Evolutionary conservation across 2,888 invertebrate genomes (phyloP).

Genomic region (Incurvaria masculella): DNA sequence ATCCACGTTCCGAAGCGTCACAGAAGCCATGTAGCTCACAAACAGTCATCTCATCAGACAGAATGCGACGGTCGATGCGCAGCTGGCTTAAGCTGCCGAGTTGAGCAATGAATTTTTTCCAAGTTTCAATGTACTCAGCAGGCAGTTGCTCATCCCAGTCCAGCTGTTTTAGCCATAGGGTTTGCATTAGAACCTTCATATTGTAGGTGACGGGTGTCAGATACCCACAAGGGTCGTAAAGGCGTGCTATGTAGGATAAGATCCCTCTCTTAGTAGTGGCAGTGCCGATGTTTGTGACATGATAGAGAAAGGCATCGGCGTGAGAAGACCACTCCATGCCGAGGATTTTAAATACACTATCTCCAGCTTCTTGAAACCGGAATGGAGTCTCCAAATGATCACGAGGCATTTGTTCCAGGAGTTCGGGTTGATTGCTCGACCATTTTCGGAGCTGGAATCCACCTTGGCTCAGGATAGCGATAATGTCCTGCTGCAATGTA

Average conservation of each 20-base stretch:
- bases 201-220: constrained; percentile 10
- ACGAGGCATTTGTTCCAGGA: constrained; percentile 2
- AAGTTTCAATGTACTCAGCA: not conserved
- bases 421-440: constrained; percentile 7
- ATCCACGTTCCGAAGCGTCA: constrained; percentile 11
- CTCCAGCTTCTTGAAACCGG: constrained; percentile 4
- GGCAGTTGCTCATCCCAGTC: not conserved
- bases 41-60: not conserved
- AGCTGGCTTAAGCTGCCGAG: not conserved
- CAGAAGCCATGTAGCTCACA: constrained; percentile 11
- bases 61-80: not conserved
- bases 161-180: not conserved
- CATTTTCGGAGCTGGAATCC: constrained; percentile 18
- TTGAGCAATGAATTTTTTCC: not conserved
- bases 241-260: constrained; percentile 10
- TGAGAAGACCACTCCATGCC: constrained; percentile 14
- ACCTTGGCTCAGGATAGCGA: constrained; percentile 13
- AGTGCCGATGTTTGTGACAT: constrained; percentile 6
- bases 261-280: constrained; percentile 7
- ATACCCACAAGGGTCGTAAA: constrained; percentile 14
- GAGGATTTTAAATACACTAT: constrained; percentile 12
- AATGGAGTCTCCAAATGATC: constrained; percentile 9
- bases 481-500: constrained; percentile 11
- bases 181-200: not conserved
- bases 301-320: constrained; percentile 5